Percentiles rank a stretch among this genome's conserved stretches.
phyloP scores from a whole-genome alignment of 2,888 invertebrate genomes.

The Hydroisotoma schaefferi region DNA sequence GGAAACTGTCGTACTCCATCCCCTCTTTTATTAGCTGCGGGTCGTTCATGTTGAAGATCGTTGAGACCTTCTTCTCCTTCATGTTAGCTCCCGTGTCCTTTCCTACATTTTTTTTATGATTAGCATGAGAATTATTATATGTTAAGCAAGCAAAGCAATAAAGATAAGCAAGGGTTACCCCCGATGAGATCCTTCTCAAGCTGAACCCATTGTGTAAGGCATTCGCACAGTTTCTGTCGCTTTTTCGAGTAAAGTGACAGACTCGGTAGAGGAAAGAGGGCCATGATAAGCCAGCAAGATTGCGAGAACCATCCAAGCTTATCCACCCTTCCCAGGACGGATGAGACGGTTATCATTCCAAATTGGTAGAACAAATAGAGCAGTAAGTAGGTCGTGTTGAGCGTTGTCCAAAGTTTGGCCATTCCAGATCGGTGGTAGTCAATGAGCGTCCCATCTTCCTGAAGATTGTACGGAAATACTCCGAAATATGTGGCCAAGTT shows the following conservation, averaged over 20 bases:
- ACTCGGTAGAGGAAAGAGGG: conserved; percentile 43
- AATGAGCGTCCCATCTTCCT: conserved; percentile 46
- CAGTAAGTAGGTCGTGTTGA: conserved; percentile 37
- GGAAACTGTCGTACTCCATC: conserved; percentile 46
- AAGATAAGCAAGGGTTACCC: conserved; percentile 21
- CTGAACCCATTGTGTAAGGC: conserved; percentile 46
- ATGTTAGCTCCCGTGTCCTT: conserved; percentile 35
- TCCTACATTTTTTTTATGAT: conserved; percentile 15
- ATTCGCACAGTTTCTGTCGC: conserved; percentile 44
- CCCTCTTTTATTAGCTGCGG: conserved; percentile 39
- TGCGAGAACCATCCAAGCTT: conserved; percentile 47
- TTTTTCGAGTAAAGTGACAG: conserved; percentile 45
- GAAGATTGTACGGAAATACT: conserved; percentile 44
- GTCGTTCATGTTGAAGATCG: conserved; percentile 39
- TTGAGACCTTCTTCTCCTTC: conserved; percentile 35
- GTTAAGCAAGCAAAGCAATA: neutral
- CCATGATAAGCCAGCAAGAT: conserved; percentile 47
- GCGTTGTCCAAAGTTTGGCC: conserved; percentile 39
- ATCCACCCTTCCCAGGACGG: conserved; percentile 44
- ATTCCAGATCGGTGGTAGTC: conserved; percentile 45
- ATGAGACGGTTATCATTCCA: conserved; percentile 45
- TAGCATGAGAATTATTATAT: neutral
- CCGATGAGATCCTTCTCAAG: conserved; percentile 47
- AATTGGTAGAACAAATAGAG: conserved; percentile 44
- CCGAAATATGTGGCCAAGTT: conserved; percentile 41